Evolutionary conservation across 2,797 vertebrate species (phyloP), one percentile per base, ranked within the genome.

Genomic region (Megaceryle alcyon): DNA sequence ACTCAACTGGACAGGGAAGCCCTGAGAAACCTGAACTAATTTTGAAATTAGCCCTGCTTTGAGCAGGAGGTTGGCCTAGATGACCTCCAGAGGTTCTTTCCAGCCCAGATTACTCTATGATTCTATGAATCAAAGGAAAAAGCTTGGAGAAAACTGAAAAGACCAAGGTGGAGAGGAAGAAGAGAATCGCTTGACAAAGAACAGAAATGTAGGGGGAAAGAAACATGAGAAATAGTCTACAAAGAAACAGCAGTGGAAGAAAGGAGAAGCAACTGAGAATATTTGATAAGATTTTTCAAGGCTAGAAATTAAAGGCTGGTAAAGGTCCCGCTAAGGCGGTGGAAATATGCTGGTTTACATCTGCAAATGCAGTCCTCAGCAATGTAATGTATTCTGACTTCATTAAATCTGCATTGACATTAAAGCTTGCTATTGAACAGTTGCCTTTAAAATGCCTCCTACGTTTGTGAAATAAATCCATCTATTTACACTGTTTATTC

Each of bases 371-470:
- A 80, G 20, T n/a, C 44, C 31, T 88, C 48, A 28, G 33, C 5
- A 8, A 56, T 48, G 6, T 92, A 94, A 91, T 83, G 17, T 57
- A 81, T 90, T 96, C 91, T 91, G 73, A 90, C 75, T 78, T 96
- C 78, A 90, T 91, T 92, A 90, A 93, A 82, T 95, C 60, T 81
- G 46, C 71, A 31, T 75, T 89, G 72, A 80, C 71, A 61, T 92
- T 94, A 88, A 84, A 65, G 39, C 66, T 59, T 88, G 48, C 49
- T 83, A 9, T 78, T 94, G 77, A 96, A 79, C 49, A 76, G 48
- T 86, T 94, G 81, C 75, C 70, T 96, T 87, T 88, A 92, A 94
- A 94, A 94, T 81, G 69, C 82, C 80, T 96, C 90, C 83, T 95
- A 92, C 92, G 17, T 64, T 53, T 73, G 46, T 66, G 88, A 93